Evolutionary conservation across 2,797 vertebrate genomes (phyloP), one percentile per base, ranked within the genome.

Genomic region (Amniataba percoides): DNA sequence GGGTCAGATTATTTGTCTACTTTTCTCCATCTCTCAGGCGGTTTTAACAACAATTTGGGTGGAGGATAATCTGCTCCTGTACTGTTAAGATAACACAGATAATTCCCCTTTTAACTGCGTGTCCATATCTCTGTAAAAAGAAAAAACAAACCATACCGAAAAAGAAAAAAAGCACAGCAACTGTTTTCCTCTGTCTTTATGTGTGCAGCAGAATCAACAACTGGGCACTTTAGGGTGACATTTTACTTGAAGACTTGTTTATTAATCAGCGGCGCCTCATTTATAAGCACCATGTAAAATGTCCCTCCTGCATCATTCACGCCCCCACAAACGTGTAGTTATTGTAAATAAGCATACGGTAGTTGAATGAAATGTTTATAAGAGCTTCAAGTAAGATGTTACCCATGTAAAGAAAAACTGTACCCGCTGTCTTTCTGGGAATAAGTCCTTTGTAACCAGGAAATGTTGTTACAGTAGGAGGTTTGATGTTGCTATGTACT

Each of bases 341-440:
- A 65, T 56, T 93, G 90, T 92, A 92, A 78, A 94, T 93, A 92
- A 63, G 42, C 69, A 68, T 71, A 81, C 7, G 45, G 51, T 83
- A 76, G 72, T 82, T 81, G 48, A 71, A 77, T 56, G 8, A 84
- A 61, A 87, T 68, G 71, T 78, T 78, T 65, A 59, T 69, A 67
- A 66, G 74, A 85, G 52, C 89, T 92, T 93, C 88, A 88, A 91
- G 87, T 93, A 89, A 90, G 84, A 90, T 88, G 89, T 92, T 81
- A 77, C 87, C 74, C 87, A 61, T 84, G 80, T 86, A 81, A 89
- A 83, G 63, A 80, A 75, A 73, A 64, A 65, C 58, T 85, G 59
- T 83, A 85, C 51, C 78, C 64, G 9, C 79, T 84, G 74, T 89
- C 80, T 77, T 71, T 82, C 70, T 80, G 81, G 87, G 80, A 79